Conservation (phyloP, 2,888 invertebrate species). For the Tipula helvola region DNA sequence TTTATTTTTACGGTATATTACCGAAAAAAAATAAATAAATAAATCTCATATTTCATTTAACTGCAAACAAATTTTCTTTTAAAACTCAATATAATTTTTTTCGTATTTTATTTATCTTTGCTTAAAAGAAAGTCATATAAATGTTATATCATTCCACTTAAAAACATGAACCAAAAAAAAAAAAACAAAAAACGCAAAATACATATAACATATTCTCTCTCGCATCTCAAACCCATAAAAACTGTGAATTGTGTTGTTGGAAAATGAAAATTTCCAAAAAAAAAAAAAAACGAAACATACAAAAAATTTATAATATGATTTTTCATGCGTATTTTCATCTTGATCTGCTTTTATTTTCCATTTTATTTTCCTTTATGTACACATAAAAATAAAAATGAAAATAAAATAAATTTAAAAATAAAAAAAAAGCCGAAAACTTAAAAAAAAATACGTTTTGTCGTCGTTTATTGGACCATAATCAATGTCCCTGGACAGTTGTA, state of each 20-base stretch:
- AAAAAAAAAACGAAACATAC: background rate
- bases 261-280: background rate
- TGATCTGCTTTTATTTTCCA: background rate
- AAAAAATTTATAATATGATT: background rate
- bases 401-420: background rate
- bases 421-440: background rate
- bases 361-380: background rate
- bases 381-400: conserved; percentile 5
- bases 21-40: background rate
- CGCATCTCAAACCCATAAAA: background rate
- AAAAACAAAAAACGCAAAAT: background rate
- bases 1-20: conserved; percentile 4
- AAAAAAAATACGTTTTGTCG: conserved; percentile 7
- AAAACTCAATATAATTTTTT: background rate
- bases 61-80: conserved; percentile 8
- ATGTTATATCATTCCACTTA: conserved; percentile 4
- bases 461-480: conserved; percentile 11
- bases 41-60: conserved; percentile 9
- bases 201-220: background rate
- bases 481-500: conserved; percentile 11
- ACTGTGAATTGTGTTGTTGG: background rate
- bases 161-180: background rate
- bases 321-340: conserved; percentile 8
- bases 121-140: conserved; percentile 4
- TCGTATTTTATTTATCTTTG: background rate